Evolutionary conservation across 1,140 invertebrate species (phyloP), one percentile per base, ranked within the genome.

Genomic region (Euwallacea fornicatus): DNA sequence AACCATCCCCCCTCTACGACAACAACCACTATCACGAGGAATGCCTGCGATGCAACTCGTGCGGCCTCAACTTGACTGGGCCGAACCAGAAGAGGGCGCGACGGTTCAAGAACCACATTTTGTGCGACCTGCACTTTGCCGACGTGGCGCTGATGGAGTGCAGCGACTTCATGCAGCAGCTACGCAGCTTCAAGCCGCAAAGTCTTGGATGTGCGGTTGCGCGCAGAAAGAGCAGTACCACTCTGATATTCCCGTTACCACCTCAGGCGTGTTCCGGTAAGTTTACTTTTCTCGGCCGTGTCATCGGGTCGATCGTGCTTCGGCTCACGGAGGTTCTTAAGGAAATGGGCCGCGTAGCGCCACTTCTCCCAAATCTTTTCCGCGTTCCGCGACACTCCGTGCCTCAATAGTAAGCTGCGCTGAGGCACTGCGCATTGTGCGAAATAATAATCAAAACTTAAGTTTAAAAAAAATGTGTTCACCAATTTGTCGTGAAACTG

Each of bases 21-120:
- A 95, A 95, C 88, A 95, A 95, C 82, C 91, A 95, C 81, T 96
- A 96, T 83, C 94, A 96, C 88, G 94, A 96, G 86, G 94, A 96
- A 89, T 96, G 94, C 85, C 88, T 96, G 78, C 92, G 92, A 75
- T 96, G 94, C 90, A 95, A 96, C 85, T 94, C 93, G 77, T 97
- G 94, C 83, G 93, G 93, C 76, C 85, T 95, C 81, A 95, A 96
- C 85, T 88, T 97, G 77, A 94, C 93, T 71, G 94, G 94, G 75
- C 91, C 91, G 71, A 96, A 95, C 82, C 92, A 94, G 84, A 93
- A 93, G 79, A 84, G 90, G 72, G 90, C 90, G 56, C 83, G 89
- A 66, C 86, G 90, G 74, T 90, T 90, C 85, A 89, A 90, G 79
- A 93, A 94, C 82, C 91, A 93, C 81, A 93, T 95, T 80, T 88